Evolutionary conservation across 2,113 vertebrate genomes (phyloP).

Genomic region (Astur gentilis): DNA sequence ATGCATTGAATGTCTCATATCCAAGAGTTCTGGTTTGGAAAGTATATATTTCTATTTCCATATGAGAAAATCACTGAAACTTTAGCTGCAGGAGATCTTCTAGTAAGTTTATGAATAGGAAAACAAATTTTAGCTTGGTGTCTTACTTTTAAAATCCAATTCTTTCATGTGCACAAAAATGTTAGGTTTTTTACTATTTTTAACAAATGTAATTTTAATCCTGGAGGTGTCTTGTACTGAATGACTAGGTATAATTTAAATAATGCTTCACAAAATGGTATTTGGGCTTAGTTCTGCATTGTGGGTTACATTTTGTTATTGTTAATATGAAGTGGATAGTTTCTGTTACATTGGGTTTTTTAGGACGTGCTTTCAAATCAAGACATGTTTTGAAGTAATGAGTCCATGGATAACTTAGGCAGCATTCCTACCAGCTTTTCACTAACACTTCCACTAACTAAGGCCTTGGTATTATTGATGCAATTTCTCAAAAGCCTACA

Average conservation of each 20-base stretch:
- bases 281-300: not conserved
- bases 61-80: not conserved
- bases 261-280: not conserved
- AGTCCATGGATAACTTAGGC: not conserved
- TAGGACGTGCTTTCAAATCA: not conserved
- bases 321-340: not conserved
- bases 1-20: not conserved
- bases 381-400: not conserved
- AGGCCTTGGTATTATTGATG: not conserved
- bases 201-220: not conserved
- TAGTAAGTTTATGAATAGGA: not conserved
- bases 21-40: not conserved
- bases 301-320: not conserved
- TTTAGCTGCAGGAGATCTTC: not conserved
- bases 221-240: not conserved
- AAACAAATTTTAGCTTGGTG: not conserved
- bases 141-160: not conserved
- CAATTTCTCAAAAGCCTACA: not conserved
- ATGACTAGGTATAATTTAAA: not conserved
- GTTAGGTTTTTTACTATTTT: not conserved
- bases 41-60: not conserved
- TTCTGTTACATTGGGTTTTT: not conserved
- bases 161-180: not conserved
- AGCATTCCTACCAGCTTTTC: not conserved
- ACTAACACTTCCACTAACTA: not conserved